Evolutionary conservation across 2,888 invertebrate genomes (phyloP).

Genomic region (Pedicia rivosa): DNA sequence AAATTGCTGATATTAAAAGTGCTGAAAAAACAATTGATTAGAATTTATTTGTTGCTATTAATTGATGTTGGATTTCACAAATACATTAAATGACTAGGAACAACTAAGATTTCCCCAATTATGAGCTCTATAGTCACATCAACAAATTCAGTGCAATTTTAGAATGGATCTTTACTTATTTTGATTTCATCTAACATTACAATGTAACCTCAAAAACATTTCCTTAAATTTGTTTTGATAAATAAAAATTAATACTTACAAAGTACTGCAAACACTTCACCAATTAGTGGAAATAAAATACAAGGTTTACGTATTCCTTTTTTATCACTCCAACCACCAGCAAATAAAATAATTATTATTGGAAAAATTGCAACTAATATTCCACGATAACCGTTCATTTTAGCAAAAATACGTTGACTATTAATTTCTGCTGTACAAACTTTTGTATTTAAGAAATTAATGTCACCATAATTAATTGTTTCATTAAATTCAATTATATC

Average conservation of each 20-base stretch:
- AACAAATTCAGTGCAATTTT: too few species aligned
- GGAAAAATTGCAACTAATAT: slow-evolving; percentile 29
- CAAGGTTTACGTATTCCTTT: slow-evolving; percentile 29
- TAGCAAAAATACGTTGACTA: slow-evolving; percentile 23
- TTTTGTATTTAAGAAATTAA: neutral
- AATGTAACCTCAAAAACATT: neutral
- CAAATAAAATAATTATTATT: slow-evolving; percentile 27
- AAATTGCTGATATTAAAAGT: slow-evolving; percentile 26
- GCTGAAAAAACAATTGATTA: too few species aligned
- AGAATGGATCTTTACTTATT: too few species aligned
- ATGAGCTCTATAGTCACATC: too few species aligned
- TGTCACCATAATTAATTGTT: neutral
- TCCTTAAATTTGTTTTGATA: neutral
- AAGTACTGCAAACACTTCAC: slow-evolving; percentile 20
- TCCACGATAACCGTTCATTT: slow-evolving; percentile 25
- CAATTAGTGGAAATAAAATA: slow-evolving; percentile 26
- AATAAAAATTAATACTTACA: too few species aligned
- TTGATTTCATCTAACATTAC: neutral
- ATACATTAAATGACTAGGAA: too few species aligned
- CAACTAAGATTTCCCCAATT: too few species aligned
- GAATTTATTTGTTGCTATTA: too few species aligned
- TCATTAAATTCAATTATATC: slow-evolving; percentile 13
- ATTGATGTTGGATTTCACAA: too few species aligned
- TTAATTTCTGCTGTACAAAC: slow-evolving; percentile 29
- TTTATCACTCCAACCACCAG: slow-evolving; percentile 30